Percentiles rank a stretch among this genome's conserved stretches.
Conservation (phyloP, 2,113 vertebrate species). For the Oceanodroma tethys region DNA sequence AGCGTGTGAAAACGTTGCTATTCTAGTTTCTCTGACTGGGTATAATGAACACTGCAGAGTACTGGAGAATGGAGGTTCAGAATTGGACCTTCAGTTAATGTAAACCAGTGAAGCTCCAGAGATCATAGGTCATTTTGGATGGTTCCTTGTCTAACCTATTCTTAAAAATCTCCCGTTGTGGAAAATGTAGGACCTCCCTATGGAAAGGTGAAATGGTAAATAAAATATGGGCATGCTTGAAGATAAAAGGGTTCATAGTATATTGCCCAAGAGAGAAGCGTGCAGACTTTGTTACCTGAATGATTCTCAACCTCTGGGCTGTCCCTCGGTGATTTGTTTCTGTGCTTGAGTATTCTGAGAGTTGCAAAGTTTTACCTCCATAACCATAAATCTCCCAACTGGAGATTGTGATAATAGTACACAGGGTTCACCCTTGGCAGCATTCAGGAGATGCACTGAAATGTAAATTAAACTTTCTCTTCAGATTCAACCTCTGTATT, state of each 20-base stretch:
- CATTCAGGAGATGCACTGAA: neutral
- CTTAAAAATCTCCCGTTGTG: neutral
- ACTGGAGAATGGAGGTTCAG: neutral
- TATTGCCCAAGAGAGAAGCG: neutral
- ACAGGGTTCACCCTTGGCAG: neutral
- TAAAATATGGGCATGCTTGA: rapidly evolving
- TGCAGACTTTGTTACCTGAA: neutral
- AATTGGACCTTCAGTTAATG: neutral
- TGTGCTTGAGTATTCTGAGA: neutral
- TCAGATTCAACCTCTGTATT: neutral
- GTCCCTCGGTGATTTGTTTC: neutral
- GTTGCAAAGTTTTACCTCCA: neutral
- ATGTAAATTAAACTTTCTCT: neutral
- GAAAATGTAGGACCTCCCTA: neutral
- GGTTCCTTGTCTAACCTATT: neutral
- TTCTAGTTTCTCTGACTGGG: neutral
- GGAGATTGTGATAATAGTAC: rapidly evolving
- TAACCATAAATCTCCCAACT: rapidly evolving
- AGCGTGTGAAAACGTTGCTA: neutral
- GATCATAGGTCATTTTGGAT: neutral
- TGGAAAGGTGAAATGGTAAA: neutral
- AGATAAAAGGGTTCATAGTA: neutral
- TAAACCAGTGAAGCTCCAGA: neutral
- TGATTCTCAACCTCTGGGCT: neutral
- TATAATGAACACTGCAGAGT: neutral